Evolutionary conservation across 1,140 invertebrate species (phyloP).

Genomic region (Campoletis sonorensis): DNA sequence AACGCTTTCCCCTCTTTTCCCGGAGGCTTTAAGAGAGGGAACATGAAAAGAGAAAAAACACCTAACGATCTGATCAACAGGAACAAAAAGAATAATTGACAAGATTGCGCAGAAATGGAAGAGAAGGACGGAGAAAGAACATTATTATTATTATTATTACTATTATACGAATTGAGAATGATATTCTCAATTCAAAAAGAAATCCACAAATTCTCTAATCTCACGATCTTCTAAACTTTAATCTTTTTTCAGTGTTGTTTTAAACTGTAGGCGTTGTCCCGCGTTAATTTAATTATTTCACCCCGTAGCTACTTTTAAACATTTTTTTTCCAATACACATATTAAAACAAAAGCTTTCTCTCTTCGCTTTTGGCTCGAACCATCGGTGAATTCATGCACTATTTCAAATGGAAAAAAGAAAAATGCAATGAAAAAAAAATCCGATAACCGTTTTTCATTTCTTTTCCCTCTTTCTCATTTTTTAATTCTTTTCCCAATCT

Average conservation of each 20-base stretch:
- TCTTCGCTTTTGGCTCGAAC: too few relatives aligned
- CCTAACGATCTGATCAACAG: background rate
- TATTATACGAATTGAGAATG: too few relatives aligned
- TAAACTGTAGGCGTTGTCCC: too few relatives aligned
- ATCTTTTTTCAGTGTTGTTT: too few relatives aligned
- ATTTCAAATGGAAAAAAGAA: background rate
- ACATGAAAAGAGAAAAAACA: slow-evolving; percentile 8
- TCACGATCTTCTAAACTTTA: too few relatives aligned
- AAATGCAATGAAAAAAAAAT: background rate
- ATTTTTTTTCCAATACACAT: too few relatives aligned
- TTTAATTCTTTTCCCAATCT: background rate
- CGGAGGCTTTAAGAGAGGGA: background rate
- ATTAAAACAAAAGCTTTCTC: too few relatives aligned
- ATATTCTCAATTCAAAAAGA: too few relatives aligned
- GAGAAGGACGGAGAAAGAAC: background rate
- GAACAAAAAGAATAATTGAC: slow-evolving; percentile 17
- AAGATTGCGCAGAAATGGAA: slow-evolving; percentile 3
- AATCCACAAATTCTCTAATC: background rate
- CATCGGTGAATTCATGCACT: too few relatives aligned
- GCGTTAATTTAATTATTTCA: too few relatives aligned
- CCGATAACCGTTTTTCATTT: background rate
- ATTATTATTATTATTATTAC: too few relatives aligned
- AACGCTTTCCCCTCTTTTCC: slow-evolving; percentile 17
- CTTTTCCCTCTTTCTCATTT: background rate
- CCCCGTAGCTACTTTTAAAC: too few relatives aligned